A percentile compares a stretch with the other conserved stretches of the same genome.
Conservation (phyloP, 2,888 invertebrate genomes). For the Diadegma fenestrale region DNA sequence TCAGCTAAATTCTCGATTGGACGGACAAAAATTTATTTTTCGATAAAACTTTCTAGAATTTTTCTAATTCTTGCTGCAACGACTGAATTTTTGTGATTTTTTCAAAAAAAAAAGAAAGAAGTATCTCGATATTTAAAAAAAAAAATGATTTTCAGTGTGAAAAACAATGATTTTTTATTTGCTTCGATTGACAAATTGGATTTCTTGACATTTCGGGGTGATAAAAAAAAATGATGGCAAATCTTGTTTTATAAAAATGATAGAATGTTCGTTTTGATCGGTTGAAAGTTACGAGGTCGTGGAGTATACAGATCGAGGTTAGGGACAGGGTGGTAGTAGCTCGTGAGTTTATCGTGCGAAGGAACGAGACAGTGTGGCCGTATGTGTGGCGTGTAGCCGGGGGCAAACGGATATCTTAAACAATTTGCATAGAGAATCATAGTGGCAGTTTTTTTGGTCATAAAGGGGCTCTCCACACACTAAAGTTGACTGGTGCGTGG, state of each 20-base stretch:
- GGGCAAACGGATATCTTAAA: slow-evolving; percentile 82
- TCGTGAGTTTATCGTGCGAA: slow-evolving; percentile 24
- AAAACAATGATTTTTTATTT: too few species aligned
- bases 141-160: too few species aligned
- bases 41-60: too few species aligned
- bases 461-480: slow-evolving; percentile 82
- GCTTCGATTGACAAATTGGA: background rate
- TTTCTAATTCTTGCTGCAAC: too few species aligned
- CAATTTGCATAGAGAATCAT: slow-evolving; percentile 85
- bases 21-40: background rate
- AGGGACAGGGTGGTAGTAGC: slow-evolving; percentile 7
- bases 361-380: slow-evolving; percentile 45
- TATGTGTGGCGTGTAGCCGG: slow-evolving; percentile 59
- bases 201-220: background rate
- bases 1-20: too few species aligned
- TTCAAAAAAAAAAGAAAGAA: too few species aligned
- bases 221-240: background rate
- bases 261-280: background rate
- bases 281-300: slow-evolving; percentile 13
- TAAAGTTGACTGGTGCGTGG: slow-evolving; percentile 76
- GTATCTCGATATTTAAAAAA: too few species aligned
- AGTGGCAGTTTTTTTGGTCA: slow-evolving; percentile 83
- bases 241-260: background rate
- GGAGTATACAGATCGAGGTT: slow-evolving; percentile 1
- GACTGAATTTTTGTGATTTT: too few species aligned